Evolutionary conservation across 1,140 invertebrate genomes (phyloP).

Genomic region (Euwallacea similis): DNA sequence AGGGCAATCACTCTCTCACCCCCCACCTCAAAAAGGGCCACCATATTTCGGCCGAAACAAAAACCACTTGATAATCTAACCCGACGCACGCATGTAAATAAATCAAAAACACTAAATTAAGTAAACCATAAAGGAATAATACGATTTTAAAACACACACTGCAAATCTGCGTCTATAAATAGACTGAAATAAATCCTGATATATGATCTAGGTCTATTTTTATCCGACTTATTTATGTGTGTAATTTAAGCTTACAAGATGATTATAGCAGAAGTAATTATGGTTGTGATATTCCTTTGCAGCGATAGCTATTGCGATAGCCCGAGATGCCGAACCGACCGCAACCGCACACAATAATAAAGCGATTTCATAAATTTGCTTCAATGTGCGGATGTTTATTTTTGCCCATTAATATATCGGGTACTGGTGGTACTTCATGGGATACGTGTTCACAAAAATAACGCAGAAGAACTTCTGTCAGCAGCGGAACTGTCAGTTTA

Average conservation of each 20-base stretch:
- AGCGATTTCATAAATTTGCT: not conserved
- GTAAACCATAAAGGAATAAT: not conserved
- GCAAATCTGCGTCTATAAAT: constrained; percentile 31
- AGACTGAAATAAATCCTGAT: constrained; percentile 35
- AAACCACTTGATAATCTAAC: too few species aligned
- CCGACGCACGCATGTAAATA: too few species aligned
- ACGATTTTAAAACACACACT: constrained; percentile 9
- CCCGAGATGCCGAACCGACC: not conserved
- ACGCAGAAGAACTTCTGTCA: too few species aligned
- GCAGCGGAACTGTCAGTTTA: too few species aligned
- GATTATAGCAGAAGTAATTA: constrained; percentile 28
- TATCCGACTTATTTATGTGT: constrained; percentile 30
- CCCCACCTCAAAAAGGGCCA: too few species aligned
- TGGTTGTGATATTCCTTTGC: constrained; percentile 8
- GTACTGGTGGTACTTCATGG: too few species aligned
- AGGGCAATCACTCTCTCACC: too few species aligned
- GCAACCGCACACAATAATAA: not conserved
- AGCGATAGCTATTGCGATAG: constrained; percentile 9
- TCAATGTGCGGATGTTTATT: not conserved
- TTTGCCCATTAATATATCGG: not conserved
- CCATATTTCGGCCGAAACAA: too few species aligned
- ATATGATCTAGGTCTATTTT: constrained; percentile 34
- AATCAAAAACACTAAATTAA: constrained; percentile 1
- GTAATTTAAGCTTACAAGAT: constrained; percentile 27
- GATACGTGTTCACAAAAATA: too few species aligned